phyloP scores from a whole-genome alignment of 1,140 invertebrate genomes.

The Papilio dardanus region DNA sequence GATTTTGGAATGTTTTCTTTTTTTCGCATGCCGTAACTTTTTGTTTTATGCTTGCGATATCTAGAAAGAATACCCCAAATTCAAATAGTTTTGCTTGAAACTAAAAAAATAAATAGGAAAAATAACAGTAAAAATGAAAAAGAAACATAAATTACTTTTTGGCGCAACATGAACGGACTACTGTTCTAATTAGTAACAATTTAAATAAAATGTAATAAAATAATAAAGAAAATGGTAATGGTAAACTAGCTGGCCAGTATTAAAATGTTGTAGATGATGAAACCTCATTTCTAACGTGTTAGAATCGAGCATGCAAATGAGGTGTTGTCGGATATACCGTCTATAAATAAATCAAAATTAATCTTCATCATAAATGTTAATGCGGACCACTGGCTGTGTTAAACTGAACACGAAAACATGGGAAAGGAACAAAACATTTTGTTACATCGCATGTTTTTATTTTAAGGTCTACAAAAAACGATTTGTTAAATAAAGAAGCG shows the following conservation, averaged over 20 bases:
- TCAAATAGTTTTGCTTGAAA: too few relatives aligned
- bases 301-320: conserved; percentile 32
- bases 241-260: not conserved
- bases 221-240: conserved; percentile 1
- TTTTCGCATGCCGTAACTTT: too few relatives aligned
- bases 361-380: conserved; percentile 35
- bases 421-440: conserved; percentile 24
- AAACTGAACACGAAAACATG: conserved; percentile 12
- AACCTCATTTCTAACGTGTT: conserved; percentile 24
- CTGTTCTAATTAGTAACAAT: conserved; percentile 14
- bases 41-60: too few relatives aligned
- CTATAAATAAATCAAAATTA: conserved; percentile 32
- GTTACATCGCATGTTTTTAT: not conserved
- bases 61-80: too few relatives aligned
- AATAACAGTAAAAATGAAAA: not conserved
- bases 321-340: conserved; percentile 28
- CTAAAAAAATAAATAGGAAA: not conserved
- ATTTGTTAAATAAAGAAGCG: conserved; percentile 4
- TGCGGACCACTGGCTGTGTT: conserved; percentile 23
- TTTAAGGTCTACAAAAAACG: conserved; percentile 8
- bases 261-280: conserved; percentile 13
- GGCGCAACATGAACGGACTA: not conserved
- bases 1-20: not conserved
- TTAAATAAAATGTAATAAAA: conserved; percentile 5
- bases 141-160: not conserved